Base-by-base conservation (phyloP, 2,113 vertebrate genomes). In the Xerus inauris region DNA sequence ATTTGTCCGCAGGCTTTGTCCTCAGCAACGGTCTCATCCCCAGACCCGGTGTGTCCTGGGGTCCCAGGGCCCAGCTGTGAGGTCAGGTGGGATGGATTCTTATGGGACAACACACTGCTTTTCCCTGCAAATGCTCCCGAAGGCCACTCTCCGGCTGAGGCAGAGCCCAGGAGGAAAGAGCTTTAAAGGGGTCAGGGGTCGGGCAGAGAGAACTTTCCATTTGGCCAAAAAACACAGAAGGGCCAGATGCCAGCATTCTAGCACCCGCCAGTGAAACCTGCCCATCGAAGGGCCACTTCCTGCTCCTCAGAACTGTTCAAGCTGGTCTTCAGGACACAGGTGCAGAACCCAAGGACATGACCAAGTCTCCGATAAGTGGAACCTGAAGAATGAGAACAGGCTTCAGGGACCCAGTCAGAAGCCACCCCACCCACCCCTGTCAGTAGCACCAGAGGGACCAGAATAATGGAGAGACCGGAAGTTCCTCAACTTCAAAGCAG, bases 161-260 rank as follows among this genome's bases (percentile, higher is more conserved):
- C 8, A n/a, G 64, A 91, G 62, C 30, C 42, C n/a, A 51, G 5
- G 51, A 54, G 42, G 3, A 51, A 90, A 40, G 71, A 32, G 30
- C 40, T 40, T 35, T 35, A 22, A 91, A 73, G 5, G 17, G 17
- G 2, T n/a, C 1, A 30, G 12, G 3, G n/a, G 5, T 30, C 49
- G 11, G 51, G 42, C 7, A 20, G 64, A 85, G 64, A 22, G 20
- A 69, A 57, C 35, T 75, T 51, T 65, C 67, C 42, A 42, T 80
- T 8, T 62, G 5, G 13, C 49, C 35, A 5, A 38, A 59, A 47
- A 3, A 11, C 8, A n/a, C 11, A 49, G 72, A 10, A 59, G 59
- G 9, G 35, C 19, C 6, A 19, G 32, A 47, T 1, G 42, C 62
- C 16, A 5, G 32, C 0, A 2, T 16, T 38, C 57, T 42, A 10